Evolutionary conservation across 2,113 vertebrate genomes (phyloP), one percentile per base, ranked within the genome.

Genomic region (Garra rufa): DNA sequence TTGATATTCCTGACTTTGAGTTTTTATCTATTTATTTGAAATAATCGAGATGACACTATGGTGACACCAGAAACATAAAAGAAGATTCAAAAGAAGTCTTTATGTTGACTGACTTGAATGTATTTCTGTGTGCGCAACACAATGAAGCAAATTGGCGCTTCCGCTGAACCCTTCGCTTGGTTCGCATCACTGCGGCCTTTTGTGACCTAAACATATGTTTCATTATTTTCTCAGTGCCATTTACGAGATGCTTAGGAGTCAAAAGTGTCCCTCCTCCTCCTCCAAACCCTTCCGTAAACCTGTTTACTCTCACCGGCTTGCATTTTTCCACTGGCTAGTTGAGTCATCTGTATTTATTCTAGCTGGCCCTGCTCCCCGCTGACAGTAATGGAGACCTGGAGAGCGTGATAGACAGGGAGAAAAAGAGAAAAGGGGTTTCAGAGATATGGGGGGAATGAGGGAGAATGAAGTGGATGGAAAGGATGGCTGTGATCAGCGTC

Each of bases 311-410:
- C 30, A 59, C 3, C 50, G 50, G 75, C 76, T 38, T 84, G 55
- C 55, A 73, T 48, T 71, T 85, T 71, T 88, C 76, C 80, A 75
- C 19, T 21, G 76, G 61, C 61, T 80, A 44, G 46, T 80, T 59
- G 69, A 80, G 71, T 81, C 79, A 57, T 48, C 70, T 86, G 46
- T 85, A 80, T 74, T 87, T 82, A 79, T 65, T 76, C 30, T 28
- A 28, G 26, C 38, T 67, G 69, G 74, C 75, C 52, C 48, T 70
- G 30, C 55, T 67, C 28, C 41, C 63, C 50, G 19, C 48, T 59
- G 71, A 67, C 71, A 76, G 67, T 30, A 65, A 74, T 48, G 57
- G 78, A 65, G 46, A 76, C 21, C 43, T 78, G 26, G 73, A 19
- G 43, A 59, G 65, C 43, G 30, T 63, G 38, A 76, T 75, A 46